Conservation (phyloP, 2,797 vertebrate species). For the Cossypha polioptera region DNA sequence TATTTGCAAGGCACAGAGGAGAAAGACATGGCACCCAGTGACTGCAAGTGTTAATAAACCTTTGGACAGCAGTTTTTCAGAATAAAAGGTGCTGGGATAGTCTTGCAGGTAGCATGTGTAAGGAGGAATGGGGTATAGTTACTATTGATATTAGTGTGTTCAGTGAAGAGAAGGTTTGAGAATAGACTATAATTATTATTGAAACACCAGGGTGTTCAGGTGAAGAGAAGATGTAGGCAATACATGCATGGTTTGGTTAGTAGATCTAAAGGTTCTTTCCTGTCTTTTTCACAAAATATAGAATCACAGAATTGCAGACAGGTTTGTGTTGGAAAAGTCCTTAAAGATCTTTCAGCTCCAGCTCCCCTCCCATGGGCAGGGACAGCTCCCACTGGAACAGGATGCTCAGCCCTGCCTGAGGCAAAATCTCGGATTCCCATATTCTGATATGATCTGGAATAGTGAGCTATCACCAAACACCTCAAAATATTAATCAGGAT, state of each 20-base stretch:
- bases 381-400: not conserved
- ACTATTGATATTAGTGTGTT: not conserved
- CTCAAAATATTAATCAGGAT: not conserved
- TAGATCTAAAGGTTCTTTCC: not conserved
- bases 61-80: not conserved
- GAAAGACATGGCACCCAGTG: not conserved
- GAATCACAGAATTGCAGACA: not conserved
- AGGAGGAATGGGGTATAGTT: rapidly evolving
- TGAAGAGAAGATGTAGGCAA: not conserved
- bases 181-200: not conserved
- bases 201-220: not conserved
- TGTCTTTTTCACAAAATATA: not conserved
- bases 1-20: not conserved
- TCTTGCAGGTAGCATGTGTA: not conserved
- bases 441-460: not conserved
- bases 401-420: not conserved
- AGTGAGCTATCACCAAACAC: not conserved
- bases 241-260: not conserved
- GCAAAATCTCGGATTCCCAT: not conserved
- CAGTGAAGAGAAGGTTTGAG: not conserved
- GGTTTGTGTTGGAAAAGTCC: not conserved
- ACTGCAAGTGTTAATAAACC: not conserved
- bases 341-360: not conserved
- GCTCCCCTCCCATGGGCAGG: not conserved
- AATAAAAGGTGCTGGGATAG: not conserved